phyloP scores from a whole-genome alignment of 2,888 invertebrate genomes.

The Gryllus longicercus region DNA sequence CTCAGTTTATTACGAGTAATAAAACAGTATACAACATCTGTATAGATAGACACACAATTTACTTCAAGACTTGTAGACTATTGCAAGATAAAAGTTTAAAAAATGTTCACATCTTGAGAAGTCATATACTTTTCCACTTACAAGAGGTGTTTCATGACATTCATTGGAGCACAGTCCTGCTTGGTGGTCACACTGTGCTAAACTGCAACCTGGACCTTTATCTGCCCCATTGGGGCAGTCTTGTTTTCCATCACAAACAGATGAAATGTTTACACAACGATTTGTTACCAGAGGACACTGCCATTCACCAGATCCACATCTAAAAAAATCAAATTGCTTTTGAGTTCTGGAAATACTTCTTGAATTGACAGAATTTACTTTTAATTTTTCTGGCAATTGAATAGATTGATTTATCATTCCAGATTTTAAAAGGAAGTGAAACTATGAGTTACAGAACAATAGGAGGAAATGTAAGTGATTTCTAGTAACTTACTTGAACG shows the following conservation, averaged over 20 bases:
- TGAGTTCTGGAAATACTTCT: too few relatives aligned
- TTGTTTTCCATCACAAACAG: constrained; percentile 80
- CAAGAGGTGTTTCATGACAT: constrained; percentile 77
- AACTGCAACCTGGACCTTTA: constrained; percentile 87
- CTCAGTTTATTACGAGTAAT: too few relatives aligned
- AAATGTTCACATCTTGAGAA: not conserved
- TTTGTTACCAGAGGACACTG: constrained; percentile 77
- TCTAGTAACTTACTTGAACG: constrained; percentile 52
- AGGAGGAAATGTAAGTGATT: not conserved
- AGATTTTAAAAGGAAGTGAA: not conserved
- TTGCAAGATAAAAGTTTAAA: not conserved
- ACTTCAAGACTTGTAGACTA: too few relatives aligned
- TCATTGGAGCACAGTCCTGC: constrained; percentile 74
- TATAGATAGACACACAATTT: too few relatives aligned
- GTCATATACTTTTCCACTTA: constrained; percentile 36
- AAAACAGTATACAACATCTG: too few relatives aligned
- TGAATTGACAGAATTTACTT: too few relatives aligned
- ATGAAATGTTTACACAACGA: constrained; percentile 79
- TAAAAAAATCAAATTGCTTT: constrained; percentile 26
- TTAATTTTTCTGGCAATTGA: too few relatives aligned
- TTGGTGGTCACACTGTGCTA: constrained; percentile 73
- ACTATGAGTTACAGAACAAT: not conserved
- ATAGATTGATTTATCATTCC: too few relatives aligned
- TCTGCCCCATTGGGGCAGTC: constrained; percentile 94
- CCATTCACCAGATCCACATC: constrained; percentile 78